These are phyloP conservation scores for Bombus waltoni DNA, from an alignment of 1,140 invertebrate species.

Conservation along the genomic window DNA sequence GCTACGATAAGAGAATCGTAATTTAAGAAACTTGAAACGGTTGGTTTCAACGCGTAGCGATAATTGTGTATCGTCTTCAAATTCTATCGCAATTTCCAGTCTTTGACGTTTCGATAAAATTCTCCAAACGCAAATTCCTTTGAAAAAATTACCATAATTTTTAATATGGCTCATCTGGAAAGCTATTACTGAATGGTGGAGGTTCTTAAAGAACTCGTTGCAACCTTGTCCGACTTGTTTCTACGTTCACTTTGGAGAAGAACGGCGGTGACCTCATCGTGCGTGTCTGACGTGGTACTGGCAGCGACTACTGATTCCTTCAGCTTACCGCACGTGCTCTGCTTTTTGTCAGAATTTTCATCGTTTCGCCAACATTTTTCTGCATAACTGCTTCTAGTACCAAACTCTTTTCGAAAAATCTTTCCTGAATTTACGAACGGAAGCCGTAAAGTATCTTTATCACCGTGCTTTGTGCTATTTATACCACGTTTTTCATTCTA, in stretches of 20 bases:
- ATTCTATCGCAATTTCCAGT: neutral
- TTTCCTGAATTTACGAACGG: neutral
- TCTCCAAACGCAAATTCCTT: neutral
- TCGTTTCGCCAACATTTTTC: neutral
- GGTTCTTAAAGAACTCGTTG: slow-evolving; percentile 33
- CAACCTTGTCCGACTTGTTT: slow-evolving; percentile 54
- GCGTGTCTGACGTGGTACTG: slow-evolving; percentile 63
- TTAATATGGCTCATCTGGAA: neutral
- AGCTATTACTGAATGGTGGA: slow-evolving; percentile 12
- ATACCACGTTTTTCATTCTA: neutral
- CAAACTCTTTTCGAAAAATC: neutral
- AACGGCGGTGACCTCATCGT: slow-evolving; percentile 53
- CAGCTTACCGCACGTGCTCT: slow-evolving; percentile 34
- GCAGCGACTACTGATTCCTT: slow-evolving; percentile 64
- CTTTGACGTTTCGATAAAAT: neutral
- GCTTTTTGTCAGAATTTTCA: slow-evolving; percentile 38
- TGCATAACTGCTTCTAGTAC: neutral
- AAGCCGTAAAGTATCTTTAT: neutral
- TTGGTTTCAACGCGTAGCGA: too few relatives aligned
- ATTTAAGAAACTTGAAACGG: neutral
- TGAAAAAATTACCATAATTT: neutral
- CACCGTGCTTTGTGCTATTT: neutral
- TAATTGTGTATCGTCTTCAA: neutral
- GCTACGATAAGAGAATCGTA: too few relatives aligned
- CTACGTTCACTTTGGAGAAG: slow-evolving; percentile 54